A percentile compares a stretch with the other conserved stretches of the same genome.
These are phyloP conservation scores for Dione vanillae DNA, from an alignment of 2,888 invertebrate species.

Conservation along the genomic window DNA sequence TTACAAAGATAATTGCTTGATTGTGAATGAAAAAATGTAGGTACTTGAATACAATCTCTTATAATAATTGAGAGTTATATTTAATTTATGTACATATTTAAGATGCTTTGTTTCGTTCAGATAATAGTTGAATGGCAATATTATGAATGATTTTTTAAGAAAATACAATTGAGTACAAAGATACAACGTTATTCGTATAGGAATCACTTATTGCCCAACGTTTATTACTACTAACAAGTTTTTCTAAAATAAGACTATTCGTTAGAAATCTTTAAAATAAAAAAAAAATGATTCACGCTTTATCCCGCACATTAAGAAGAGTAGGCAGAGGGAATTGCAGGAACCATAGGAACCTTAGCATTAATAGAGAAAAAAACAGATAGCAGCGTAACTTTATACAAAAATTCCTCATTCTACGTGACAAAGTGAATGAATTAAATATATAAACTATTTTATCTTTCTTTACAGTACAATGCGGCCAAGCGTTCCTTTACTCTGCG, in stretches of 20 bases:
- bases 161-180: not conserved
- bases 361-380: too few relatives aligned
- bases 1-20: slow-evolving; percentile 35
- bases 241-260: too few relatives aligned
- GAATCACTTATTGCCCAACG: not conserved
- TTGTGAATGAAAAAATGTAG: slow-evolving; percentile 26
- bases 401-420: too few relatives aligned
- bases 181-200: not conserved
- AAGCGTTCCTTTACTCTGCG: slow-evolving; percentile 58
- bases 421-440: not conserved
- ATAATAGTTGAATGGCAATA: not conserved
- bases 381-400: too few relatives aligned
- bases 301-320: too few relatives aligned
- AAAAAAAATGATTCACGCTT: too few relatives aligned
- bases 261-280: too few relatives aligned
- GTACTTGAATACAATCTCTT: not conserved
- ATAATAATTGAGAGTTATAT: not conserved
- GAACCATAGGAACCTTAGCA: too few relatives aligned
- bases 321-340: too few relatives aligned
- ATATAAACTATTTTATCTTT: slow-evolving; percentile 22
- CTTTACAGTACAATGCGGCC: slow-evolving; percentile 69
- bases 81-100: not conserved
- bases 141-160: not conserved
- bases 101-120: not conserved
- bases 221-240: too few relatives aligned